Conservation (phyloP, 2,888 invertebrate species). For the Theretra japonica region DNA sequence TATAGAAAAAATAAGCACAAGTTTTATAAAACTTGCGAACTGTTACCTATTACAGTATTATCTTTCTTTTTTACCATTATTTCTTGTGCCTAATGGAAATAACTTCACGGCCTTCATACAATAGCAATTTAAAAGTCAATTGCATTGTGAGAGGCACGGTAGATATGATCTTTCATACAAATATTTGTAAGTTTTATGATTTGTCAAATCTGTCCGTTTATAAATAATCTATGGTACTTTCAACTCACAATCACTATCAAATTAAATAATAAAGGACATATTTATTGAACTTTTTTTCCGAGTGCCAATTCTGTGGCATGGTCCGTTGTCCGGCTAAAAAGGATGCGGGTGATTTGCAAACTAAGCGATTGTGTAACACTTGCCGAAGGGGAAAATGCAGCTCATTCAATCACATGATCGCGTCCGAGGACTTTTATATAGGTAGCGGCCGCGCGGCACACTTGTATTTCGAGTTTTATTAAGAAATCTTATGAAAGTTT, state of each 20-base stretch:
- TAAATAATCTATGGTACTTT: not conserved
- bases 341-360: constrained; percentile 1
- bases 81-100: not conserved
- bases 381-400: constrained; percentile 33
- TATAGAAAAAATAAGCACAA: no score
- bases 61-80: not conserved
- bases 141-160: constrained; percentile 17
- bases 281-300: no score
- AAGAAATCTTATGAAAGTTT: constrained; percentile 1
- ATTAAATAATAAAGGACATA: not conserved
- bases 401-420: constrained; percentile 32
- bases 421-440: constrained; percentile 26
- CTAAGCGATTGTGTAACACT: constrained; percentile 30
- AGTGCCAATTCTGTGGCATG: not conserved
- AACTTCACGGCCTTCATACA: constrained; percentile 8
- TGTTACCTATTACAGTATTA: not conserved
- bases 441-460: constrained; percentile 24
- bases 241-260: not conserved
- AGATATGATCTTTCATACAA: constrained; percentile 7
- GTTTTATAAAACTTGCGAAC: not conserved
- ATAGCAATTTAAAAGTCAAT: constrained; percentile 20
- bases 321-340: not conserved
- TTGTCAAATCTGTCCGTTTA: not conserved
- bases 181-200: constrained; percentile 1
- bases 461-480: constrained; percentile 20